Evolutionary conservation across 2,113 vertebrate species (phyloP).

Genomic region (Ammodramus savannarum): DNA sequence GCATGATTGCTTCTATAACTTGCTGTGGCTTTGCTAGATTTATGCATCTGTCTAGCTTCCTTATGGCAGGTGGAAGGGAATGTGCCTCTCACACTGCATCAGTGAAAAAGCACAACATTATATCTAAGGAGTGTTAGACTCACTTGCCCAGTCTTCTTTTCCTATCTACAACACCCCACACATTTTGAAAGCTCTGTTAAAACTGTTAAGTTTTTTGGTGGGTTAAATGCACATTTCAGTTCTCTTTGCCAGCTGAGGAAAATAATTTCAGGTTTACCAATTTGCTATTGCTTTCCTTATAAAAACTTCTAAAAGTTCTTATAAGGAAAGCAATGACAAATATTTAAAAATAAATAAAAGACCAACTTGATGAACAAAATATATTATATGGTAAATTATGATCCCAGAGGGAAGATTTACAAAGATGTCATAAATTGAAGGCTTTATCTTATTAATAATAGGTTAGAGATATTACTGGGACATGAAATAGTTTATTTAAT

Average conservation of each 20-base stretch:
- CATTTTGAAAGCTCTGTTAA: not conserved
- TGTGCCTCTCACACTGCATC: not conserved
- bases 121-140: not conserved
- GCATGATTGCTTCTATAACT: not conserved
- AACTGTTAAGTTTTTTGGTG: not conserved
- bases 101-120: not conserved
- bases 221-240: not conserved
- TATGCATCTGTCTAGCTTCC: not conserved
- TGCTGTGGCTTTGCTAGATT: not conserved
- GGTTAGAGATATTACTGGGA: not conserved
- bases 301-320: not conserved
- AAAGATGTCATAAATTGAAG: slow-evolving; percentile 20
- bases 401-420: not conserved
- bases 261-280: not conserved
- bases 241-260: not conserved
- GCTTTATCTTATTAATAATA: not conserved
- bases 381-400: not conserved
- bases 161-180: not conserved
- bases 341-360: not conserved
- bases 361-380: not conserved
- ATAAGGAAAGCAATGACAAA: not conserved
- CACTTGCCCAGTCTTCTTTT: not conserved
- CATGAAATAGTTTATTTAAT: not conserved
- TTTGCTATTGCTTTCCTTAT: too few relatives aligned
- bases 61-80: not conserved